Conservation (phyloP, 1,140 invertebrate species). For the Archivesica marissinica region DNA sequence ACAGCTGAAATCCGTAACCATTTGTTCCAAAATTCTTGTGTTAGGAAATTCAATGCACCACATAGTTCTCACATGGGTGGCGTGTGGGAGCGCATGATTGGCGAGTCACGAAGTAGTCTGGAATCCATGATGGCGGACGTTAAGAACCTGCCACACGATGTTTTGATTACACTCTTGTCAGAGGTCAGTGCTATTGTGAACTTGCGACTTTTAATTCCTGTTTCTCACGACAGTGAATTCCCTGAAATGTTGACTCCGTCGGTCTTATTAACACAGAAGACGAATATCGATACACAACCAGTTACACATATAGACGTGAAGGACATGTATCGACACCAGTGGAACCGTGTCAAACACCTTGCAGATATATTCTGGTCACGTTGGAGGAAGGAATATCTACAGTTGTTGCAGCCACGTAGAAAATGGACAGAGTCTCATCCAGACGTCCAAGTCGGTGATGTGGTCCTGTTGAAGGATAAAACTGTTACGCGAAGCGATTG, state of each 20-base stretch:
- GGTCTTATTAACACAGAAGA: conserved; percentile 33
- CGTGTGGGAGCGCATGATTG: conserved; percentile 16
- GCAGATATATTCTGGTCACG: conserved; percentile 62
- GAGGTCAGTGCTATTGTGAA: conserved; percentile 2
- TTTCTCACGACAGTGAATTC: conserved; percentile 1
- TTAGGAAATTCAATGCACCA: not conserved
- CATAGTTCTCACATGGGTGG: conserved; percentile 57
- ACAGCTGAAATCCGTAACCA: not conserved
- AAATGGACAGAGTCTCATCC: not conserved
- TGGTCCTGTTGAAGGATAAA: conserved; percentile 57
- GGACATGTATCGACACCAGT: conserved; percentile 56
- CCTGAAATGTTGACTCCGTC: conserved; percentile 14
- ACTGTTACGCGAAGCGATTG: conserved; percentile 48
- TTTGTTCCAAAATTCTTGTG: not conserved
- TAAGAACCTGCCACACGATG: not conserved
- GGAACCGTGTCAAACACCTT: conserved; percentile 63
- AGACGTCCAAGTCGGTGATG: conserved; percentile 51
- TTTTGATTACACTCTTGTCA: not conserved
- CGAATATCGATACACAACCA: not conserved
- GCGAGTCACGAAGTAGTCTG: not conserved
- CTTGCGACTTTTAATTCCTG: conserved; percentile 15
- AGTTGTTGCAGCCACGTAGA: conserved; percentile 37
- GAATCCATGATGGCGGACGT: not conserved
- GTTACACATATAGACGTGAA: conserved; percentile 14
- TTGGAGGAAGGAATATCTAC: conserved; percentile 54